Evolutionary conservation across 2,113 vertebrate genomes (phyloP).

Genomic region (Cryptotis parvus): DNA sequence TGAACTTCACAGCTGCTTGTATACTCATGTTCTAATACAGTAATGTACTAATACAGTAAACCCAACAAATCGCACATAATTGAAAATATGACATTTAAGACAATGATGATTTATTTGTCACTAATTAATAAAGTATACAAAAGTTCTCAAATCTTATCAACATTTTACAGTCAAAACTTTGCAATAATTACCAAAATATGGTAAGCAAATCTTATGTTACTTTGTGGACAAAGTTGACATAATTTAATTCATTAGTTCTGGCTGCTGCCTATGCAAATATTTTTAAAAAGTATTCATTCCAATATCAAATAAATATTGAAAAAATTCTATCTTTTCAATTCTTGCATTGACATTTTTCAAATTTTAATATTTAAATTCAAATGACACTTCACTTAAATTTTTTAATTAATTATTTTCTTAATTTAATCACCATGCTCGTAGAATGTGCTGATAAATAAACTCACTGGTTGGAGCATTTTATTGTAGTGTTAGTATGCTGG

Average conservation of each 20-base stretch:
- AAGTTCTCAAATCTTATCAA: background rate
- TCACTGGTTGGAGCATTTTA: constrained; percentile 15
- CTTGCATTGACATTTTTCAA: background rate
- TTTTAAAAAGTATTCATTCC: background rate
- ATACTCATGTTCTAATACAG: too few relatives aligned
- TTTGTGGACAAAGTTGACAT: accelerated
- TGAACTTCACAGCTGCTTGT: too few relatives aligned
- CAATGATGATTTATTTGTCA: too few relatives aligned
- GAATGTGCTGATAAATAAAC: background rate
- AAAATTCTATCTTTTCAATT: background rate
- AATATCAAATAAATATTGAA: background rate
- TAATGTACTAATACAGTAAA: too few relatives aligned
- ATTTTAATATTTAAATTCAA: background rate
- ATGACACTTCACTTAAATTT: background rate
- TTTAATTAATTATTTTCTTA: too few relatives aligned
- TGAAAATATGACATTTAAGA: too few relatives aligned
- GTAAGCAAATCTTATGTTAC: background rate
- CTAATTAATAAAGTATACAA: too few relatives aligned
- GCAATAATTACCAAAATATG: background rate
- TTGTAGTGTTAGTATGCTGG: background rate
- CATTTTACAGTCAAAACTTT: constrained; percentile 13
- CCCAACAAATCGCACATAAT: too few relatives aligned
- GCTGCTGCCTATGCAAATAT: background rate
- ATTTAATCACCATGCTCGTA: too few relatives aligned
- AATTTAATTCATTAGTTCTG: background rate